phyloP scores from a whole-genome alignment of 2,888 invertebrate genomes.

The Melanchra persicariae region DNA sequence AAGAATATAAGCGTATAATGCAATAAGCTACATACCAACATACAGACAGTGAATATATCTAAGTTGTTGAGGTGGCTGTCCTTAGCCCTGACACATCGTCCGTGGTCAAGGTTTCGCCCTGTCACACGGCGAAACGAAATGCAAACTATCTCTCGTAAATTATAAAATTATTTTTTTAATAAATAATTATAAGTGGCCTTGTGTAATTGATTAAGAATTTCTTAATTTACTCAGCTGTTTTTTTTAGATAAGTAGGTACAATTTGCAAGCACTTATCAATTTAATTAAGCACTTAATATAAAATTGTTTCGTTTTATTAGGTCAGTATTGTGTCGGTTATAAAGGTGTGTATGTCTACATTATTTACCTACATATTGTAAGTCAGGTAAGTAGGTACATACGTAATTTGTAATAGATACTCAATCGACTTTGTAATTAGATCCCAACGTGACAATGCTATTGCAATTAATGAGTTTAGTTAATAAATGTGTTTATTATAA shows the following conservation, averaged over 20 bases:
- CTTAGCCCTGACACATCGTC: constrained; percentile 71
- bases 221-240: constrained; percentile 29
- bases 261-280: no score
- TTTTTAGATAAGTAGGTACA: no score
- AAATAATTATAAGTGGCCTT: constrained; percentile 41
- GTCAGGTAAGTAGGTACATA: background rate
- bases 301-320: no score
- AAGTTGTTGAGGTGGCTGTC: constrained; percentile 61
- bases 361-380: background rate
- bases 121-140: constrained; percentile 55
- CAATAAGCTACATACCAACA: constrained; percentile 20
- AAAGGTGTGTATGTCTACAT: background rate
- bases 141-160: constrained; percentile 41
- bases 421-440: constrained; percentile 45
- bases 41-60: constrained; percentile 34
- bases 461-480: constrained; percentile 9
- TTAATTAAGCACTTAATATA: no score
- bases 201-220: constrained; percentile 29
- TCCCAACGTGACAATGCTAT: constrained; percentile 18
- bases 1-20: constrained; percentile 43
- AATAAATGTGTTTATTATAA: constrained; percentile 29
- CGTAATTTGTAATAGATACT: constrained; percentile 26
- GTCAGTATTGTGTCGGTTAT: background rate
- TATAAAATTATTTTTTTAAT: constrained; percentile 26
- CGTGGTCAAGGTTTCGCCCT: constrained; percentile 65